Evolutionary conservation across 2,888 invertebrate species (phyloP).

Genomic region (Brenthis hecate): DNA sequence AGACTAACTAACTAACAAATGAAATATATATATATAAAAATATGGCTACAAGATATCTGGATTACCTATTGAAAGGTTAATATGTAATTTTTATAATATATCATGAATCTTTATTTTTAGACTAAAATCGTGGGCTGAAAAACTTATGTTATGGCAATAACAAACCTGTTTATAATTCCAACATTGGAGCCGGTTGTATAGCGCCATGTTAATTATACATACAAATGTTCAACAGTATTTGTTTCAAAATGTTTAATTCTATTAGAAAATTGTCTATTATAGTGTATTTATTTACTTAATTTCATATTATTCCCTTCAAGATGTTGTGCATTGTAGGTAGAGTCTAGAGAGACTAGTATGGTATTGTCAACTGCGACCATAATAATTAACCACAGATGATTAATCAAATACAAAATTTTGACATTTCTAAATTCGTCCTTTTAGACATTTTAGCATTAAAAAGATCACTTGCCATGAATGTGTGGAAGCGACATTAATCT

Average conservation of each 20-base stretch:
- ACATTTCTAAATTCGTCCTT: background rate
- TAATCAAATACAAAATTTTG: too few species aligned
- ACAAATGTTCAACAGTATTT: slow-evolving; percentile 7
- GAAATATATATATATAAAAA: too few species aligned
- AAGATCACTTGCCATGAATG: slow-evolving; percentile 8
- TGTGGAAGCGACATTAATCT: slow-evolving; percentile 20
- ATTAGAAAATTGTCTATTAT: background rate
- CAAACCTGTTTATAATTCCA: slow-evolving; percentile 22
- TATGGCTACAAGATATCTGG: too few species aligned
- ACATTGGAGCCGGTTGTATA: slow-evolving; percentile 16
- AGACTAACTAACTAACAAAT: too few species aligned
- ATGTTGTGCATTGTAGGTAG: too few species aligned
- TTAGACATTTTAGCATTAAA: background rate
- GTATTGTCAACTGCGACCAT: too few species aligned
- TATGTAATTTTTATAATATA: too few species aligned
- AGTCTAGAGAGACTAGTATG: too few species aligned
- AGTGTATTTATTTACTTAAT: background rate
- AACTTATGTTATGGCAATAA: slow-evolving; percentile 23
- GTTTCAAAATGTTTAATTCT: background rate
- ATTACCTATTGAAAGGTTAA: too few species aligned
- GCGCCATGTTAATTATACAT: slow-evolving; percentile 1
- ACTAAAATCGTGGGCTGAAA: background rate
- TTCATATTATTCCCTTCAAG: background rate
- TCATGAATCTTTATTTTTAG: too few species aligned
- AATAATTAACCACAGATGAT: too few species aligned